Percentiles rank a stretch among this genome's conserved stretches.
phyloP scores from a whole-genome alignment of 2,888 invertebrate genomes.

The Chymomyza amoena region DNA sequence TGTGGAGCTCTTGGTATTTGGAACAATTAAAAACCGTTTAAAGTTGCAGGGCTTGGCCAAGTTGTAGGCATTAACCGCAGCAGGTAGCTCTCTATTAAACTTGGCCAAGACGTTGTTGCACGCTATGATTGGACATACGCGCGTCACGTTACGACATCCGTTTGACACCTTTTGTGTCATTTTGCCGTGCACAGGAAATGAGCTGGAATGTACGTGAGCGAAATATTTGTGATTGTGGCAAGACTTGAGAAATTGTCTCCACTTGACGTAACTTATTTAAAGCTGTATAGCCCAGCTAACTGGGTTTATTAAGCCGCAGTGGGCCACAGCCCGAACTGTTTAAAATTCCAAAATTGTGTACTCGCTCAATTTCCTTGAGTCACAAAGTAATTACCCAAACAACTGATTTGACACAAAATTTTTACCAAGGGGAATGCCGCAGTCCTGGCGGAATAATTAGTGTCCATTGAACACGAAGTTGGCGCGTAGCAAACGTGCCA shows the following conservation, averaged over 20 bases:
- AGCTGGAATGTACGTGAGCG: constrained; percentile 70
- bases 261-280: constrained; percentile 15
- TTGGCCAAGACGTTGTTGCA: background rate
- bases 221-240: constrained; percentile 11
- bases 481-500: constrained; percentile 50
- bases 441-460: constrained; percentile 66
- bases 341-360: constrained; percentile 69
- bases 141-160: constrained; percentile 71
- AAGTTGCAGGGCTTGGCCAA: constrained; percentile 45
- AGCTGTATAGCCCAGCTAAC: constrained; percentile 23
- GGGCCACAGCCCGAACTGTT: constrained; percentile 33
- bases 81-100: background rate
- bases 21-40: constrained; percentile 74
- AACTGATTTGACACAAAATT: constrained; percentile 59
- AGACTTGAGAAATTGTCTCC: constrained; percentile 17
- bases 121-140: constrained; percentile 52
- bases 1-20: constrained; percentile 46
- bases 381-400: constrained; percentile 71
- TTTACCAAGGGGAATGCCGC: constrained; percentile 3
- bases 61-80: constrained; percentile 14
- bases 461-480: constrained; percentile 51
- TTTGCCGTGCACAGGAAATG: constrained; percentile 57
- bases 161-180: constrained; percentile 68
- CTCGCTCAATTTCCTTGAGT: constrained; percentile 76
- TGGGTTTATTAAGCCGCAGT: constrained; percentile 31